A percentile compares a stretch with the other conserved stretches of the same genome.
Evolutionary conservation across 1,140 invertebrate species (phyloP).

Genomic region (Drosophila setifemur): DNA sequence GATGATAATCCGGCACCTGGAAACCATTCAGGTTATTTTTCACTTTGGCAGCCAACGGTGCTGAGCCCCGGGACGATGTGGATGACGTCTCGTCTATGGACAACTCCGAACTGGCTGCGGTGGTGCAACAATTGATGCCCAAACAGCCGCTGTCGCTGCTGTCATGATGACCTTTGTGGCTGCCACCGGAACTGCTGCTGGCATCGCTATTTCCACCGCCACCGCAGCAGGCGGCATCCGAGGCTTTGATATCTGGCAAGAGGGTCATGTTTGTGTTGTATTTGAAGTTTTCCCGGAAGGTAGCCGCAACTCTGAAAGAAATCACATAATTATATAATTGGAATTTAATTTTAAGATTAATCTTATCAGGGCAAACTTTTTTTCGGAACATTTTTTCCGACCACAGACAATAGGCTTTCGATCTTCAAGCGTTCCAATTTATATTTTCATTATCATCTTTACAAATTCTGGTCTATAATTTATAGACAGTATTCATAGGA

Average conservation of each 20-base stretch:
- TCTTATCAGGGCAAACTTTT: conserved; percentile 13
- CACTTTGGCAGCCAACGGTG: conserved; percentile 36
- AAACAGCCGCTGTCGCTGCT: conserved; percentile 31
- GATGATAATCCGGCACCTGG: conserved; percentile 29
- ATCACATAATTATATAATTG: background rate
- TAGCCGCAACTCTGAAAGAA: conserved; percentile 15
- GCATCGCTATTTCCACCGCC: conserved; percentile 44
- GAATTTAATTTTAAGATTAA: too few relatives aligned
- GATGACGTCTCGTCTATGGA: conserved; percentile 71
- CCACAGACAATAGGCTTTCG: background rate
- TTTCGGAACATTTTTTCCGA: background rate
- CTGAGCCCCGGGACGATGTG: conserved; percentile 32
- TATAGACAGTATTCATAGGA: background rate
- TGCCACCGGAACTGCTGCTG: conserved; percentile 37
- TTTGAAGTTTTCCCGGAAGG: background rate
- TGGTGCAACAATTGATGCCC: conserved; percentile 71
- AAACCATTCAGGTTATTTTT: conserved; percentile 63
- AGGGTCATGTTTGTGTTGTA: conserved; percentile 54
- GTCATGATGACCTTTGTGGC: conserved; percentile 21
- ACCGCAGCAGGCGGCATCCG: conserved; percentile 55
- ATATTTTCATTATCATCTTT: too few relatives aligned
- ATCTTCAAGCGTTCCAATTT: too few relatives aligned
- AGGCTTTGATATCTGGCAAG: conserved; percentile 76
- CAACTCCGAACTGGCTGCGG: conserved; percentile 59
- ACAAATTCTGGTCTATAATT: too few relatives aligned